Conservation (phyloP, 1,140 invertebrate species). For the Xylocopa sonorina region DNA sequence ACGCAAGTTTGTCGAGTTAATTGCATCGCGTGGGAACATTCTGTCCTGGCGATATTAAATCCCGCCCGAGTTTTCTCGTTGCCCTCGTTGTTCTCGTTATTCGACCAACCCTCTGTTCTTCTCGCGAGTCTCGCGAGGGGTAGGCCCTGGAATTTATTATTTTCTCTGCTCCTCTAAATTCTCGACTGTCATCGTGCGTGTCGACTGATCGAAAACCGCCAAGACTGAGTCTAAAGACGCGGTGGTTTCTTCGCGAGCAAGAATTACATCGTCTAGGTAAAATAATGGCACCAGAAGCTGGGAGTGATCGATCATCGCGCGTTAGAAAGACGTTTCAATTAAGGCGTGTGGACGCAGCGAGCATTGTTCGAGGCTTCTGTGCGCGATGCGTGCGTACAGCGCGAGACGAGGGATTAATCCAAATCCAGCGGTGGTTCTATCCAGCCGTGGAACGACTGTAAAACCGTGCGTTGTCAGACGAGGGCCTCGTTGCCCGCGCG, state of each 20-base stretch:
- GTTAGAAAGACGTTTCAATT: conserved; percentile 12
- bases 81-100: neutral
- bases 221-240: no score
- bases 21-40: conserved; percentile 52
- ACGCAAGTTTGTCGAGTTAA: conserved; percentile 56
- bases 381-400: conserved; percentile 15
- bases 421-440: conserved; percentile 2
- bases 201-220: no score
- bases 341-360: neutral
- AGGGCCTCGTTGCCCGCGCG: neutral
- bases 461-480: conserved; percentile 34
- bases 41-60: neutral
- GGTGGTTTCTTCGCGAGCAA: no score
- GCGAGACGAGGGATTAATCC: conserved; percentile 26
- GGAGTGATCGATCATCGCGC: neutral
- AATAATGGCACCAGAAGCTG: no score
- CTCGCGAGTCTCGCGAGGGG: neutral
- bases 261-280: no score
- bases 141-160: neutral
- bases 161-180: neutral
- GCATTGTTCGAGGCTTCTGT: conserved; percentile 5
- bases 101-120: neutral
- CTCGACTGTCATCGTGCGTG: no score
- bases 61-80: neutral
- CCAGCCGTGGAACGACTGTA: conserved; percentile 30